Conservation (phyloP, 2,888 invertebrate genomes). For the Exocentrus adspersus region DNA sequence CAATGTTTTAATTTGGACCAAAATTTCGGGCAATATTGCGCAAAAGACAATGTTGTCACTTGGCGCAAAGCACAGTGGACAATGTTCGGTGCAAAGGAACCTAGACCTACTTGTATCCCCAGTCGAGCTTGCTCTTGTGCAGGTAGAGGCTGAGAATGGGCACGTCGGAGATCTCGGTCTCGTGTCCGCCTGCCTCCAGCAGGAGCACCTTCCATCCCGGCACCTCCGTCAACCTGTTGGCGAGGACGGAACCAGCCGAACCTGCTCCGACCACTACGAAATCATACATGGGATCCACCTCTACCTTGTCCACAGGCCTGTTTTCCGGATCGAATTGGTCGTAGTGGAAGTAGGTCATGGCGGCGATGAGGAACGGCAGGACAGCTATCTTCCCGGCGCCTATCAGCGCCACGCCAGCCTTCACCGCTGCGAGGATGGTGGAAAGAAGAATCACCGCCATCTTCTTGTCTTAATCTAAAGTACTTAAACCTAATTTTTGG, state of each 20-base stretch:
- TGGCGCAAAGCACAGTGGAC: too few relatives aligned
- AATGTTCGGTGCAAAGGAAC: too few relatives aligned
- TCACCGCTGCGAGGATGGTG: constrained; percentile 71
- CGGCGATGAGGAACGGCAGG: constrained; percentile 78
- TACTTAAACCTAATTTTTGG: constrained; percentile 5
- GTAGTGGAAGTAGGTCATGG: constrained; percentile 85
- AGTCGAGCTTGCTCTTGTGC: constrained; percentile 90
- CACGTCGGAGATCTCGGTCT: constrained; percentile 87
- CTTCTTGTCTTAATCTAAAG: not conserved
- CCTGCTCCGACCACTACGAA: constrained; percentile 87
- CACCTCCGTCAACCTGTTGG: constrained; percentile 82
- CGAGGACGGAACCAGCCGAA: constrained; percentile 85
- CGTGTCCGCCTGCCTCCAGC: constrained; percentile 87
- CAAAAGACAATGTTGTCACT: too few relatives aligned
- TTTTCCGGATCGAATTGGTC: constrained; percentile 87
- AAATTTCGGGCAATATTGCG: too few relatives aligned
- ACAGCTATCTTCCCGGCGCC: constrained; percentile 79
- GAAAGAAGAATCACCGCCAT: constrained; percentile 56
- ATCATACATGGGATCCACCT: constrained; percentile 77
- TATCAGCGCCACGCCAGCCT: constrained; percentile 75
- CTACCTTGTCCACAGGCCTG: constrained; percentile 70
- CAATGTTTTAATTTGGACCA: too few relatives aligned
- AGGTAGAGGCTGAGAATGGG: constrained; percentile 87
- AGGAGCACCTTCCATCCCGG: constrained; percentile 82
- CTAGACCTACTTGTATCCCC: constrained; percentile 81